Evolutionary conservation across 2,888 invertebrate species (phyloP).

Genomic region (Philereme vetulata): DNA sequence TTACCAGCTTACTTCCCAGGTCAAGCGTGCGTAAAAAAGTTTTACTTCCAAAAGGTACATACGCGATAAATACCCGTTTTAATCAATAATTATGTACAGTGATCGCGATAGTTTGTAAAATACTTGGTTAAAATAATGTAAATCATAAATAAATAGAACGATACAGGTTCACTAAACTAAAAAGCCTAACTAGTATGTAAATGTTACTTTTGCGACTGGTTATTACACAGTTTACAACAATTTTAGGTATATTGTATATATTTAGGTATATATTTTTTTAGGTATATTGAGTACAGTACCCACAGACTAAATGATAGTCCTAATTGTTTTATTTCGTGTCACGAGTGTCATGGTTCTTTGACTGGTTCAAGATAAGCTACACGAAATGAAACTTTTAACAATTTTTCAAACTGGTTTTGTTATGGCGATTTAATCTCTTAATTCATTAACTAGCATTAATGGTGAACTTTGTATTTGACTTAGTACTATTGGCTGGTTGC

Average conservation of each 20-base stretch:
- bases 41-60: too few relatives aligned
- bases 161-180: too few relatives aligned
- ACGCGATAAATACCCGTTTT: too few relatives aligned
- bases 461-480: neutral
- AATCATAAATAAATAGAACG: too few relatives aligned
- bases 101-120: too few relatives aligned
- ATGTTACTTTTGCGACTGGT: neutral
- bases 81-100: too few relatives aligned
- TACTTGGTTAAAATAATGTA: too few relatives aligned
- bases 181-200: neutral
- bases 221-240: constrained; percentile 6
- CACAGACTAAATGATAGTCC: constrained; percentile 19
- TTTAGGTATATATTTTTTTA: too few relatives aligned
- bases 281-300: constrained; percentile 8
- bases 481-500: too few relatives aligned
- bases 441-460: constrained; percentile 21
- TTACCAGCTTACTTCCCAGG: too few relatives aligned
- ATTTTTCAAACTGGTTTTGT: constrained; percentile 34
- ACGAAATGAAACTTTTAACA: constrained; percentile 24
- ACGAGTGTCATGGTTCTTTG: constrained; percentile 31
- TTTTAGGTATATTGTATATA: constrained; percentile 3
- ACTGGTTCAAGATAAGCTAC: constrained; percentile 27
- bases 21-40: too few relatives aligned
- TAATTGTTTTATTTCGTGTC: constrained; percentile 41
- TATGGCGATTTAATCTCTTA: constrained; percentile 32